A percentile compares a stretch with the other conserved stretches of the same genome.
These are phyloP conservation scores for Xiphophorus birchmanni DNA, from an alignment of 2,797 vertebrate genomes.

Conservation along the genomic window DNA sequence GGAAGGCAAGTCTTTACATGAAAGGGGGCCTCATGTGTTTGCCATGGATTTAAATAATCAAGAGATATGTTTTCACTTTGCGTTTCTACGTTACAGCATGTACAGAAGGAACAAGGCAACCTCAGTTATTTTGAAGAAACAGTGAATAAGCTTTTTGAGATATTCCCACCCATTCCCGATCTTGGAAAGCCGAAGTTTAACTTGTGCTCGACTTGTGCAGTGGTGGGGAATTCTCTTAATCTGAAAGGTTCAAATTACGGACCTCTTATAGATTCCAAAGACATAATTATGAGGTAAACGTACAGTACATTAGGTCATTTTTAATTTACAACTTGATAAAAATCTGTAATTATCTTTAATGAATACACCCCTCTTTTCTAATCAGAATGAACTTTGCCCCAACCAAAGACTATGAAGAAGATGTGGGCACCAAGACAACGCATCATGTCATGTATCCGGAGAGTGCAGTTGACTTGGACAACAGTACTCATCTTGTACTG, in stretches of 20 bases:
- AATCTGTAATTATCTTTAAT: neutral
- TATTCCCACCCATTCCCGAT: conserved; percentile 1
- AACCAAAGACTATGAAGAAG: conserved; percentile 35
- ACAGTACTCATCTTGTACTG: conserved; percentile 44
- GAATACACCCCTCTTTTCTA: neutral
- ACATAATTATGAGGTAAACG: conserved; percentile 50
- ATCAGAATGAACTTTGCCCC: conserved; percentile 32
- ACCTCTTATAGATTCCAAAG: conserved; percentile 42
- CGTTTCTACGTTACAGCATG: neutral
- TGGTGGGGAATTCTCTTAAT: conserved; percentile 64
- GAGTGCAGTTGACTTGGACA: conserved; percentile 36
- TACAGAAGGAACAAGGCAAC: neutral
- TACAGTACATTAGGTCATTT: too few species aligned
- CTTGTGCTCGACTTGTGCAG: conserved; percentile 44
- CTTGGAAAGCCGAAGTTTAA: neutral
- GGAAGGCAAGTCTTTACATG: conserved; percentile 30
- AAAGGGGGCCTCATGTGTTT: too few species aligned
- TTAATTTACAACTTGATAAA: neutral
- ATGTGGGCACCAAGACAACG: conserved; percentile 60
- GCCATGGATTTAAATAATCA: too few species aligned
- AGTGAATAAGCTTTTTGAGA: conserved; percentile 19
- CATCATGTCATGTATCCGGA: conserved; percentile 61
- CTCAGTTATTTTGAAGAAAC: neutral
- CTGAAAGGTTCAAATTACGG: conserved; percentile 49
- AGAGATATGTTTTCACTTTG: neutral